Evolutionary conservation across 2,113 vertebrate species (phyloP).

Genomic region (Spea multiplicata): DNA sequence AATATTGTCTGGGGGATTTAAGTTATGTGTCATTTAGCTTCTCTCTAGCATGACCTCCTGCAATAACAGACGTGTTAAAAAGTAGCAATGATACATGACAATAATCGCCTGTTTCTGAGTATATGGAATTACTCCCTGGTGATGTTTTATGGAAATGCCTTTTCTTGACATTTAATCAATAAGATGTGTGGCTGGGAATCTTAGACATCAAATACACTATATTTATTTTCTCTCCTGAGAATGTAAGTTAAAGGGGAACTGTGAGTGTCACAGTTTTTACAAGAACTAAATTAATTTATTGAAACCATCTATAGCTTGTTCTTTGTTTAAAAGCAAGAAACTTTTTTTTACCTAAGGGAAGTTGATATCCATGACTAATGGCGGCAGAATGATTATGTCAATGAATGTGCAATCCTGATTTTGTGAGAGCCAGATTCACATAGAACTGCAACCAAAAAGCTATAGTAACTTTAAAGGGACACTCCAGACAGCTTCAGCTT

Average conservation of each 20-base stretch:
- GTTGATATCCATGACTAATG: no score
- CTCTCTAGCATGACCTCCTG: background rate
- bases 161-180: conserved; percentile 38
- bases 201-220: conserved; percentile 6
- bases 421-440: no score
- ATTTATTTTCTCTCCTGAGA: conserved; percentile 15
- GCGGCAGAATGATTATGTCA: no score
- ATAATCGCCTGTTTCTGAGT: conserved; percentile 11
- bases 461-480: no score
- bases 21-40: background rate
- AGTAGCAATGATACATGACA: conserved; percentile 34
- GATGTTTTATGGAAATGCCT: conserved; percentile 32
- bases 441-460: no score
- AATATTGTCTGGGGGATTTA: conserved; percentile 4
- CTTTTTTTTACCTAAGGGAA: no score
- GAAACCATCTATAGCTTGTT: no score
- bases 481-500: no score
- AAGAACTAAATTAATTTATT: no score
- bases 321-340: no score
- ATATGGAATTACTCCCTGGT: conserved; percentile 23
- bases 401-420: no score
- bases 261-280: no score
- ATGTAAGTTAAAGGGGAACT: background rate
- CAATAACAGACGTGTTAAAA: conserved; percentile 17
- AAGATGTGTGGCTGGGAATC: conserved; percentile 14